Base-by-base conservation (phyloP, 2,888 invertebrate species). In the Xestia c-nigrum region DNA sequence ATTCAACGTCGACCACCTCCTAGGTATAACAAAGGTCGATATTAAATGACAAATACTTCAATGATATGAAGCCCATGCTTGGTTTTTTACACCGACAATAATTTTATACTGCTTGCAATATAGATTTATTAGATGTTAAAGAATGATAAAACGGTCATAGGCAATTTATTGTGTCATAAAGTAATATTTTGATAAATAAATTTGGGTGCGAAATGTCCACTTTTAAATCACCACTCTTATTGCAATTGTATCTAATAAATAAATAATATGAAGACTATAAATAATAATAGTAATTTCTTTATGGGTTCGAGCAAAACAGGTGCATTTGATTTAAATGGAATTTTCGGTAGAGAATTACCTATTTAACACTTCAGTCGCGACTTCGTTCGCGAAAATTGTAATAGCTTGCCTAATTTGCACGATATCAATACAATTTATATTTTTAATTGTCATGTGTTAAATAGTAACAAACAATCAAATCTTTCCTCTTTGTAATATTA, bases 31-130 rank as follows among this genome's bases (percentile, higher is more conserved):
- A 46, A 64, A 47, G 24, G 21, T 66, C n/a, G 7, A 31, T 19
- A 46, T 68, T 24, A 14, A 50, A 43, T 50, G 40, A 43, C 46
- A 0, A 59, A 65, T 40, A n/a, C 19, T n/a, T 3, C 55, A 47
- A 24, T 24, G 9, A 31, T 55, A 50, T 73, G 21, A 43, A 40
- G 21, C 14, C 57, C 14, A 63, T 43, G 38, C 7, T 47, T 52
- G 31, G n/a, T 66, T 73, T 66, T 47, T 43, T 79, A 73, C 19
- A 66, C 10, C 59, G 31, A 50, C 63, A 43, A 81, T 79, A 57
- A 50, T 19, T 12, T 66, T 81, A 67, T 79, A 79, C 16, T 38
- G 81, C 63, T 55, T 14, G 14, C 38, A 46, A 64, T 81, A 67
- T 68, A 80, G 16, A 50, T 68, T 74, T 57, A 67, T 55, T 67